phyloP scores from a whole-genome alignment of 1,140 invertebrate species.

The Drosophila azteca region DNA sequence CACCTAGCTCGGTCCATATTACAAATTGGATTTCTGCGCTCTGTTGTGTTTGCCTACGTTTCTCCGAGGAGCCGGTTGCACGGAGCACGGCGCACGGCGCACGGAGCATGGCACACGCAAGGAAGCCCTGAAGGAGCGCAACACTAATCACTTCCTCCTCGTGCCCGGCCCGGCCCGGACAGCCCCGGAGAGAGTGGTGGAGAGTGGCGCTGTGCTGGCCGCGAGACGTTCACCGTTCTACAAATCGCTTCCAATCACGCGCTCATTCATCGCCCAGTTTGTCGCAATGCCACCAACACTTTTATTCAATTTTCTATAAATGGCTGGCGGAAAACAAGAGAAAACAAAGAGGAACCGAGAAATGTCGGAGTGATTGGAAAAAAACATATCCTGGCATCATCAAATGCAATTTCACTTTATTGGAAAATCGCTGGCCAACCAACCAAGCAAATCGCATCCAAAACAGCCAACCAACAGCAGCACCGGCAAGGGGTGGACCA shows the following conservation, averaged over 20 bases:
- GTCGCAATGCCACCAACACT: constrained; percentile 78
- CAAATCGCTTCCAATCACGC: constrained; percentile 70
- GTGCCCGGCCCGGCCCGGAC: background rate
- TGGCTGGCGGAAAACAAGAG: constrained; percentile 40
- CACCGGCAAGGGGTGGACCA: background rate
- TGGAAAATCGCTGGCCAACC: constrained; percentile 77
- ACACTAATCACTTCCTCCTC: constrained; percentile 75
- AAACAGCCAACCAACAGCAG: constrained; percentile 32
- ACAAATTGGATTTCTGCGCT: constrained; percentile 66
- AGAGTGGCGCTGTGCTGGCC: constrained; percentile 6
- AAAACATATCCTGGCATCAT: constrained; percentile 77
- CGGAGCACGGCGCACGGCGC: background rate
- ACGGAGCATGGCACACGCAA: constrained; percentile 23
- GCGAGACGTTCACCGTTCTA: constrained; percentile 41
- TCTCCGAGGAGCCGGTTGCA: constrained; percentile 37
- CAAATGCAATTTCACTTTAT: constrained; percentile 80
- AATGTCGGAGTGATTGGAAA: constrained; percentile 56
- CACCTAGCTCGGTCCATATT: constrained; percentile 31
- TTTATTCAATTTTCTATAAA: constrained; percentile 81
- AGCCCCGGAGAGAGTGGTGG: background rate
- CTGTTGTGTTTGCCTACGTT: constrained; percentile 52
- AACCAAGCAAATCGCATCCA: constrained; percentile 65
- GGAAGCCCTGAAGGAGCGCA: constrained; percentile 17
- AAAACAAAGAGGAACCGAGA: constrained; percentile 13
- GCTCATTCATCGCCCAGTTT: constrained; percentile 74